Evolutionary conservation across 2,113 vertebrate genomes (phyloP).

Genomic region (Manacus vitellinus): DNA sequence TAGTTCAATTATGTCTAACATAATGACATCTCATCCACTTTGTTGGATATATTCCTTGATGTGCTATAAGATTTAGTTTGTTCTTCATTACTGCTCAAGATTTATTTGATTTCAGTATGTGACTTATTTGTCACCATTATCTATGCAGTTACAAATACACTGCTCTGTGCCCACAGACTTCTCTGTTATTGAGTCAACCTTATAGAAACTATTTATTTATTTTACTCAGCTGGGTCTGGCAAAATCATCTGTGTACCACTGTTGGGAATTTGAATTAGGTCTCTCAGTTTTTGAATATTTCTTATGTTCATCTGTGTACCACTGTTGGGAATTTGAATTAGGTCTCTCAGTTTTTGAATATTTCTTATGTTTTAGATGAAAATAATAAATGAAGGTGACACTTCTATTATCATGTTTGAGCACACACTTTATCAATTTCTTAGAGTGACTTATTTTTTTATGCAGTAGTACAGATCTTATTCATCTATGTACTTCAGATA

Average conservation of each 20-base stretch:
- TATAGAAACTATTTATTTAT: neutral
- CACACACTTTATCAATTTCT: conserved; percentile 8
- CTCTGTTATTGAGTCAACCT: conserved; percentile 32
- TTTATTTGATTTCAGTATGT: neutral
- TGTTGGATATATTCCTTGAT: neutral
- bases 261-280: neutral
- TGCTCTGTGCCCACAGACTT: neutral
- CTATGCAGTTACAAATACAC: conserved; percentile 3
- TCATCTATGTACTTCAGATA: neutral
- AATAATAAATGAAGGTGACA: neutral
- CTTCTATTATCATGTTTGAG: conserved; percentile 25
- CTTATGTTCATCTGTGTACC: neutral
- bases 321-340: neutral
- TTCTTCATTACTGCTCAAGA: neutral
- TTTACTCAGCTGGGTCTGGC: conserved; percentile 5
- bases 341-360: neutral
- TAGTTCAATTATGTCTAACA: neutral
- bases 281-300: neutral
- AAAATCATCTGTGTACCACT: neutral
- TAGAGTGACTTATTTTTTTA: neutral
- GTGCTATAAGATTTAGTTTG: neutral
- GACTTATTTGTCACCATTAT: conserved; percentile 45
- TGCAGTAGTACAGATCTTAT: neutral
- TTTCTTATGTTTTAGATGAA: neutral
- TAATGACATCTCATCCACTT: neutral